A percentile compares a stretch with the other conserved stretches of the same genome.
phyloP scores from a whole-genome alignment of 2,797 vertebrate species.

The Galagoides demidoff region DNA sequence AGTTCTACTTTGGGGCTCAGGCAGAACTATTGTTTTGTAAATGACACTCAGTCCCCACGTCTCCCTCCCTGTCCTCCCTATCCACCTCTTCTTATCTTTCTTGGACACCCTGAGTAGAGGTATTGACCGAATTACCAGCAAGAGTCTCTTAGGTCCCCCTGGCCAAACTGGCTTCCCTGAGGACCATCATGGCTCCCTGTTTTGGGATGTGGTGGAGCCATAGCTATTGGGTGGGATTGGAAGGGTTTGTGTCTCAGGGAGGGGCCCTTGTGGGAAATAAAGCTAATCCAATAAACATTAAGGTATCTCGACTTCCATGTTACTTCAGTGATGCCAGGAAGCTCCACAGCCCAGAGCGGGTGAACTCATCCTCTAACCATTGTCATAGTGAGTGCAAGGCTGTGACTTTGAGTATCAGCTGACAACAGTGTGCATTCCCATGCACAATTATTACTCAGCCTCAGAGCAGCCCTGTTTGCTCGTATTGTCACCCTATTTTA shows the following conservation, averaged over 20 bases:
- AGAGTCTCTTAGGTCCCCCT: background rate
- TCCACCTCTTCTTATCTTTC: background rate
- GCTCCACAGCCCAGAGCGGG: background rate
- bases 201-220: background rate
- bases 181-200: background rate
- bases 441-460: background rate
- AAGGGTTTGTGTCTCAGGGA: background rate
- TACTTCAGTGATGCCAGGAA: background rate
- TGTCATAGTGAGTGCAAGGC: background rate
- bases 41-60: background rate
- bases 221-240: background rate
- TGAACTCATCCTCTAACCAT: background rate
- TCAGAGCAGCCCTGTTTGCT: background rate
- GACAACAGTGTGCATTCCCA: background rate
- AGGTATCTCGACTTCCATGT: background rate
- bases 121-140: accelerated
- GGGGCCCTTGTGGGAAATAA: background rate
- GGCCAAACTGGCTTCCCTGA: background rate
- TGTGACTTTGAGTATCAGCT: background rate
- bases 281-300: background rate
- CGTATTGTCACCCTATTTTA: background rate
- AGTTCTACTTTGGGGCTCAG: background rate
- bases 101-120: background rate
- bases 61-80: background rate
- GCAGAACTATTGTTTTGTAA: background rate